These are phyloP conservation scores for Neuroscelio doddi DNA, from an alignment of 2,888 invertebrate genomes.

Conservation along the genomic window DNA sequence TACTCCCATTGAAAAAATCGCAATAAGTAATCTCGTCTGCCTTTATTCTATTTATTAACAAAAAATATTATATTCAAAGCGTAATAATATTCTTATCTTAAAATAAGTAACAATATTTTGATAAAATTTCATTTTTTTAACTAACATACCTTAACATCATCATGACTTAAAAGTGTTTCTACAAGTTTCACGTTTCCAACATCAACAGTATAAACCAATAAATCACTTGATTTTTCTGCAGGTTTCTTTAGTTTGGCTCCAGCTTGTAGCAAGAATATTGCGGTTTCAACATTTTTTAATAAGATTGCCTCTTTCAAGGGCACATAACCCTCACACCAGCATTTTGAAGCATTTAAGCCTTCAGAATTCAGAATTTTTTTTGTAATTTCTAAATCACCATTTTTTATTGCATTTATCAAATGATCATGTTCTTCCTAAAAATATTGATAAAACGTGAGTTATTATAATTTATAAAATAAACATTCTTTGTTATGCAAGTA, in stretches of 20 bases:
- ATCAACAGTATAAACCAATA: background rate
- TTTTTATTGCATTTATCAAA: background rate
- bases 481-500: too few species aligned
- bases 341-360: too few species aligned
- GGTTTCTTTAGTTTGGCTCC: background rate
- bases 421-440: background rate
- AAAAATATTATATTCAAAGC: too few species aligned
- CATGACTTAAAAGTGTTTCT: background rate
- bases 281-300: background rate
- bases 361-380: background rate
- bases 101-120: too few species aligned
- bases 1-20: too few species aligned
- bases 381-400: background rate
- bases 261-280: background rate
- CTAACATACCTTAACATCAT: background rate
- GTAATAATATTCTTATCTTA: too few species aligned
- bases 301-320: background rate
- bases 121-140: too few species aligned
- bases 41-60: too few species aligned
- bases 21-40: too few species aligned
- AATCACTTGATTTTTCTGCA: background rate
- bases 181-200: background rate
- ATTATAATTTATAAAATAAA: conserved; percentile 3
- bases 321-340: background rate
- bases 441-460: too few species aligned